A percentile compares a stretch with the other conserved stretches of the same genome.
These are phyloP conservation scores for Orthosia cruda DNA, from an alignment of 2,888 invertebrate species.

Conservation along the genomic window DNA sequence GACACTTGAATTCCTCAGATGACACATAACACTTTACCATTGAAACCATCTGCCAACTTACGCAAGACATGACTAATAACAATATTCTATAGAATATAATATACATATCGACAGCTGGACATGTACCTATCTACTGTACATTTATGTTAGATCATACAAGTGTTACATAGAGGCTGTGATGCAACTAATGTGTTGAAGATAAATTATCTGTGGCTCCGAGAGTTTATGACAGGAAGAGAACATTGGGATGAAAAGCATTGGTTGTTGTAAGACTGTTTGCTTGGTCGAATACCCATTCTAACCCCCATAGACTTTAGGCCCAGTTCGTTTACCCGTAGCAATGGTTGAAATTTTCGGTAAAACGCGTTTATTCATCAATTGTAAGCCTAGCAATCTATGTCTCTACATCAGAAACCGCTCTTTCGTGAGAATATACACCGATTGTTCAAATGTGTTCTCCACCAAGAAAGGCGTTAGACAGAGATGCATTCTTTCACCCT, in stretches of 20 bases:
- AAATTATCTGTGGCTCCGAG: conserved; percentile 11
- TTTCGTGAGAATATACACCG: too few relatives aligned
- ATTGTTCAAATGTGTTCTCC: too few relatives aligned
- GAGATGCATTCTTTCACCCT: too few relatives aligned
- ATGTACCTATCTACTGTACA: neutral
- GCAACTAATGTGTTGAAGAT: conserved; percentile 37
- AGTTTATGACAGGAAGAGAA: conserved; percentile 10
- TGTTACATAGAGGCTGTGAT: conserved; percentile 41
- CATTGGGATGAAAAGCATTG: conserved; percentile 13
- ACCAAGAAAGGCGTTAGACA: too few relatives aligned
- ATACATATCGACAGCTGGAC: neutral
- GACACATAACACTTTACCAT: neutral
- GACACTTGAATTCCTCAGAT: conserved; percentile 3
- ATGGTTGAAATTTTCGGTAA: too few relatives aligned
- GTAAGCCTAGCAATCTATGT: too few relatives aligned
- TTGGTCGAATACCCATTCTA: too few relatives aligned
- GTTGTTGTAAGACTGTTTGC: conserved; percentile 3
- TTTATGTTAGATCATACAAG: conserved; percentile 11
- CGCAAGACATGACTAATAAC: conserved; percentile 16
- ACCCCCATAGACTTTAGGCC: too few relatives aligned
- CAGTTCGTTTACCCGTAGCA: too few relatives aligned
- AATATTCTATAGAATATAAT: conserved; percentile 18
- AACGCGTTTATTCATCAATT: too few relatives aligned
- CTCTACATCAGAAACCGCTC: too few relatives aligned
- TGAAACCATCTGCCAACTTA: conserved; percentile 6